Percentiles rank a stretch among this genome's conserved stretches.
phyloP scores from a whole-genome alignment of 2,113 vertebrate genomes.

The Grammomys dolichurus region DNA sequence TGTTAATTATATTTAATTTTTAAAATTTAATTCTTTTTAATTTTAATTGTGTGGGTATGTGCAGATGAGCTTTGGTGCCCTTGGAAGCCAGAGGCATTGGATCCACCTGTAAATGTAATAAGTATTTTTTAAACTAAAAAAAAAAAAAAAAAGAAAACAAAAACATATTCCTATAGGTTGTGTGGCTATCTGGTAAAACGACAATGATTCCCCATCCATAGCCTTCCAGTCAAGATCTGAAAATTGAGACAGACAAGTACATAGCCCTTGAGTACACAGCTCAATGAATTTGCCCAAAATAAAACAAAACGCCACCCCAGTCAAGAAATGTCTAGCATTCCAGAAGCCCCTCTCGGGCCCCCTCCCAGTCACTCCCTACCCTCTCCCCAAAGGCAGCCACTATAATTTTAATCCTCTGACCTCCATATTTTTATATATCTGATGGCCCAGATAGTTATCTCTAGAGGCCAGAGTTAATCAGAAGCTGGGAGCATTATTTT shows the following conservation, averaged over 20 bases:
- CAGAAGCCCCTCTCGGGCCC: slow-evolving; percentile 61
- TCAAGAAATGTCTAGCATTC: slow-evolving; percentile 40
- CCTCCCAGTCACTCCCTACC: slow-evolving; percentile 36
- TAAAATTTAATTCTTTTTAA: neutral
- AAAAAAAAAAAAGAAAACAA: neutral
- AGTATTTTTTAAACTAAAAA: neutral
- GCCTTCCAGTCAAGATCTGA: slow-evolving; percentile 24
- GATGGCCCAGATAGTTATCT: slow-evolving; percentile 79
- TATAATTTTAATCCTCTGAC: slow-evolving; percentile 72
- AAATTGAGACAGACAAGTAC: slow-evolving; percentile 53
- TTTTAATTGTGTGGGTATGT: neutral
- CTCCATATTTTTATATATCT: slow-evolving; percentile 77
- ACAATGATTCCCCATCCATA: neutral
- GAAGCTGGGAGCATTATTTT: slow-evolving; percentile 70
- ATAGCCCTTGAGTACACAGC: neutral
- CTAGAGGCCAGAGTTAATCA: slow-evolving; percentile 75
- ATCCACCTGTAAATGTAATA: neutral
- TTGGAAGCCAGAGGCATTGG: neutral
- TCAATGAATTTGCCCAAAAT: slow-evolving; percentile 42
- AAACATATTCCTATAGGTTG: neutral
- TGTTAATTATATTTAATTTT: neutral
- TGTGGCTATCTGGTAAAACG: slow-evolving; percentile 24
- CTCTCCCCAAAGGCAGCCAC: slow-evolving; percentile 52
- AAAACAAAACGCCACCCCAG: neutral
- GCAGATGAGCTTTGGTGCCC: neutral